phyloP scores from a whole-genome alignment of 2,797 vertebrate species.

The Antennarius maculatus region DNA sequence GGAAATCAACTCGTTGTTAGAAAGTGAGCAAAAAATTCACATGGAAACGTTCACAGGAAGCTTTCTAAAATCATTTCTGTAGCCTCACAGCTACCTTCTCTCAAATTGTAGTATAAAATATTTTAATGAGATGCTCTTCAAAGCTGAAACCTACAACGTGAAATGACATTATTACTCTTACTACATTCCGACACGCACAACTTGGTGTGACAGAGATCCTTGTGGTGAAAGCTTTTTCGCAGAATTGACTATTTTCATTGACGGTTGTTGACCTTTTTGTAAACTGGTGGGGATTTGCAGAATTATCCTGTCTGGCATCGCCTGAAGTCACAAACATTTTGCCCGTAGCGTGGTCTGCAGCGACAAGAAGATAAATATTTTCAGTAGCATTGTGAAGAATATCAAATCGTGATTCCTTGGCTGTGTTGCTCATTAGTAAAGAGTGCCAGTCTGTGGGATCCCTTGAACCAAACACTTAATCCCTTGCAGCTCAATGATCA shows the following conservation, averaged over 20 bases:
- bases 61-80: too few species aligned
- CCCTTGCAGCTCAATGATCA: constrained; percentile 39
- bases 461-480: constrained; percentile 50
- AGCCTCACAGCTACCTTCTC: too few species aligned
- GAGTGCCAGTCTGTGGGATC: not conserved
- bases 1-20: too few species aligned
- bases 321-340: constrained; percentile 29
- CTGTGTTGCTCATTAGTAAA: too few species aligned
- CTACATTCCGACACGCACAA: not conserved
- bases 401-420: too few species aligned
- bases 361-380: constrained; percentile 36
- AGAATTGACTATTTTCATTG: constrained; percentile 30
- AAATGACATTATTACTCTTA: not conserved
- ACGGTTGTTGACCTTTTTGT: constrained; percentile 17
- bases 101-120: too few species aligned
- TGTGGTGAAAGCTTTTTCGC: constrained; percentile 43
- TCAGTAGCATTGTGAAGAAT: not conserved
- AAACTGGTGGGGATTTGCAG: constrained; percentile 16
- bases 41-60: too few species aligned
- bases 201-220: constrained; percentile 5
- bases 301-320: constrained; percentile 9
- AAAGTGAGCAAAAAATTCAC: too few species aligned
- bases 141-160: not conserved
- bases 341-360: constrained; percentile 15
- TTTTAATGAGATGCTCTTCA: too few species aligned